phyloP scores from a whole-genome alignment of 1,140 invertebrate species.

The Antheraea pernyi region DNA sequence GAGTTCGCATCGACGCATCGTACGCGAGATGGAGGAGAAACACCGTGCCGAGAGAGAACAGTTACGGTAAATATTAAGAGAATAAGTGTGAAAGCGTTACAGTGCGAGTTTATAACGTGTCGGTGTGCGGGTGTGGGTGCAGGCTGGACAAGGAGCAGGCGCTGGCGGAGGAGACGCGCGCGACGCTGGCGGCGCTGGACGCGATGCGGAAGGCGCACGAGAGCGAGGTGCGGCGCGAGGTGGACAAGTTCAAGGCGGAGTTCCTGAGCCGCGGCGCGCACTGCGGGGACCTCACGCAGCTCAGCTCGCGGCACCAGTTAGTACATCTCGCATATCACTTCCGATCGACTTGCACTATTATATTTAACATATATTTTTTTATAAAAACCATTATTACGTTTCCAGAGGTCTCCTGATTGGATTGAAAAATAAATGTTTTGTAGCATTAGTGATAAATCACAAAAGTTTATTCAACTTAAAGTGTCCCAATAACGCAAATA shows the following conservation, averaged over 20 bases:
- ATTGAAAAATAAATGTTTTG: no score
- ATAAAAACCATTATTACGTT: no score
- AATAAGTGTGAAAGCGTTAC: no score
- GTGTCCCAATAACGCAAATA: no score
- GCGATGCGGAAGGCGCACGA: conserved; percentile 96
- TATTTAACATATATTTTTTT: no score
- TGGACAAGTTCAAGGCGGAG: conserved; percentile 92
- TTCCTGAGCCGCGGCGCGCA: conserved; percentile 83
- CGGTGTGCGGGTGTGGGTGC: conserved; percentile 3
- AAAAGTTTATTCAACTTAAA: no score
- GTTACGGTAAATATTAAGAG: conserved; percentile 66
- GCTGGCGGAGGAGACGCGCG: conserved; percentile 93
- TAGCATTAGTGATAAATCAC: no score
- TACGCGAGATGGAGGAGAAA: conserved; percentile 91
- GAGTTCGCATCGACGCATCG: conserved; percentile 90
- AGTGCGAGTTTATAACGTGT: no score
- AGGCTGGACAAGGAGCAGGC: conserved; percentile 92
- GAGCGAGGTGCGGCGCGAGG: conserved; percentile 92
- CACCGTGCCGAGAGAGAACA: conserved; percentile 88
- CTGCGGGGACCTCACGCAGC: conserved; percentile 43
- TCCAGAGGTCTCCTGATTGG: no score
- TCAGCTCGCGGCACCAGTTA: conserved; percentile 66
- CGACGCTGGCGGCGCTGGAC: conserved; percentile 90
- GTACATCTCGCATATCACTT: conserved; percentile 16
- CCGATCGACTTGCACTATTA: no score